Base-by-base conservation (phyloP, 2,113 vertebrate species). In the Catharus bicknelli region DNA sequence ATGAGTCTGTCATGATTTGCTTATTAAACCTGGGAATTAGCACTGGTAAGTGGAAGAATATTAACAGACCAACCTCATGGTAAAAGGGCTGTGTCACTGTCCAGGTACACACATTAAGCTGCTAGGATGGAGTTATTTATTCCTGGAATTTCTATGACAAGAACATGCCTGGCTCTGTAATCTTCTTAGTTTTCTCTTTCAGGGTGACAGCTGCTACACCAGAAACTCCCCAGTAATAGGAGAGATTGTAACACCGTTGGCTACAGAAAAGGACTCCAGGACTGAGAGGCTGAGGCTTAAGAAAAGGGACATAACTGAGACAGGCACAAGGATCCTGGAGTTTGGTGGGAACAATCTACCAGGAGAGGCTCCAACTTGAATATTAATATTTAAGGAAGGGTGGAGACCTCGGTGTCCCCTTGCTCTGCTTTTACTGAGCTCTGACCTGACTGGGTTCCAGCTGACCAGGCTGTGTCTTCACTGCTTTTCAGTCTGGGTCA, bases 381-480 rank as follows among this genome's bases (percentile, higher is more conserved):
- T 78, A 68, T 54, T 68, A 55, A 30, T 57, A 23, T 47, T 48
- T 76, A 45, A 16, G 53, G 43, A 75, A 91, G 30, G 30, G 8
- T 43, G 22, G 22, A 83, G 54, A 63, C 43, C 34, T 72, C 38
- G 7, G 11, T 45, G 40, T 70, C 34, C 21, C 19, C 0, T 0
- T 25, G 38, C 11, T 40, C 23, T 47, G 21, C 34, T 80, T 30
- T 23, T 54, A 13, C 26, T 48, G 30, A 40, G 19, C 26, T 80
- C 45, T 83, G 73, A 40, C 43, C 21, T 43, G 23, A 3, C 7
- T 11, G 22, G 38, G 7, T 83, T 89, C 62, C 48, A 54, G 25
- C 19, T 54, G 53, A 43, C 20, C 23, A 57, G 43, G 48, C 27
- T 11, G 1, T 38, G 11, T 72, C 62, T 66, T 27, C 16, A 10